phyloP scores from a whole-genome alignment of 2,888 invertebrate genomes.

The Aporophyla nigra region DNA sequence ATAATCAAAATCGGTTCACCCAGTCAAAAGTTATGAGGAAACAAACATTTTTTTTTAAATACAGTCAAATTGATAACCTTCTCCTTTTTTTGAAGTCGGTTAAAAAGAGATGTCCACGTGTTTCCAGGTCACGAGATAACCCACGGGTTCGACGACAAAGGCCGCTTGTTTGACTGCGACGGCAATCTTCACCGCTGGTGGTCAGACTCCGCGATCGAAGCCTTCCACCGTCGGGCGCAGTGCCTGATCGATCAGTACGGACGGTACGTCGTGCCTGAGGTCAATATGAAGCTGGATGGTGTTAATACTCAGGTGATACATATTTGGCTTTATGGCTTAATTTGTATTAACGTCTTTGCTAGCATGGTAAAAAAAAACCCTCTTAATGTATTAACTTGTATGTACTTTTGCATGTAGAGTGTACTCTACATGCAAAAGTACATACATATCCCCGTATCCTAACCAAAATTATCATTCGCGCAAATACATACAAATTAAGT shows the following conservation, averaged over 20 bases:
- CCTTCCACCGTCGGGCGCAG: constrained; percentile 94
- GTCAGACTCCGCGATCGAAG: constrained; percentile 93
- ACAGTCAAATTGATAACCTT: too few relatives aligned
- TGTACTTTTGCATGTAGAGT: too few relatives aligned
- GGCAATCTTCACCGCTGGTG: constrained; percentile 98
- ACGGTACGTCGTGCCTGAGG: constrained; percentile 95
- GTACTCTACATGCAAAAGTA: too few relatives aligned
- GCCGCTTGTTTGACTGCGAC: constrained; percentile 97
- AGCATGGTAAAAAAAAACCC: too few relatives aligned
- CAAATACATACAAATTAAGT: too few relatives aligned
- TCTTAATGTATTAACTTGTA: too few relatives aligned
- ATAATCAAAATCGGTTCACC: too few relatives aligned
- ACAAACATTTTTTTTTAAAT: too few relatives aligned
- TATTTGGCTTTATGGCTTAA: background rate
- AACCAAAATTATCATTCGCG: background rate
- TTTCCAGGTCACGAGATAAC: constrained; percentile 95
- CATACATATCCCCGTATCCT: too few relatives aligned
- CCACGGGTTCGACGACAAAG: constrained; percentile 97
- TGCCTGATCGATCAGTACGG: constrained; percentile 97
- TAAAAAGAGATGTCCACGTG: background rate
- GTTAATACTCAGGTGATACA: constrained; percentile 93
- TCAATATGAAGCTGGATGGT: constrained; percentile 94
- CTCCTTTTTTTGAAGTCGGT: too few relatives aligned
- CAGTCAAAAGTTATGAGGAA: too few relatives aligned
- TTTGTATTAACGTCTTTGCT: too few relatives aligned